Percentiles rank a stretch among this genome's conserved stretches.
These are phyloP conservation scores for Pterostichus niger DNA, from an alignment of 2,888 invertebrate species.

Conservation along the genomic window DNA sequence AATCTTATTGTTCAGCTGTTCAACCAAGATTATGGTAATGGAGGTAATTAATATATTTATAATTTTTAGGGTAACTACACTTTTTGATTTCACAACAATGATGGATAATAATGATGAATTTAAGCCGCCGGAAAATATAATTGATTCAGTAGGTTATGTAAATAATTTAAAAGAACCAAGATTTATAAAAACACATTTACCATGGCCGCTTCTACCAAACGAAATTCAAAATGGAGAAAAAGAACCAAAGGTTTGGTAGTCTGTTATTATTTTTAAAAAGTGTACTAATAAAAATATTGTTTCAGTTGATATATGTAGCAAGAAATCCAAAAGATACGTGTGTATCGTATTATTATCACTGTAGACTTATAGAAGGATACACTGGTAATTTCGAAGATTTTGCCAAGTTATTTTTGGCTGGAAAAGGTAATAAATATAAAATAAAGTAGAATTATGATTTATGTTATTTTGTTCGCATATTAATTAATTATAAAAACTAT, in stretches of 20 bases:
- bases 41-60: no score
- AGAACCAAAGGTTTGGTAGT: constrained; percentile 73
- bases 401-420: constrained; percentile 81
- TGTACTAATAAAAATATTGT: constrained; percentile 70
- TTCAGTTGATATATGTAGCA: constrained; percentile 84
- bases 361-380: constrained; percentile 80
- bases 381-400: constrained; percentile 80
- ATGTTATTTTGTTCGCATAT: neutral
- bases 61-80: constrained; percentile 41
- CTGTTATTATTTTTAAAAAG: neutral
- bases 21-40: no score
- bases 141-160: constrained; percentile 70
- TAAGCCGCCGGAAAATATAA: constrained; percentile 26
- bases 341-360: constrained; percentile 85
- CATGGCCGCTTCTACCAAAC: constrained; percentile 80
- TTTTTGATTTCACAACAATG: constrained; percentile 60
- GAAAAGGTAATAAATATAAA: constrained; percentile 77
- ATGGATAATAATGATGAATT: constrained; percentile 53
- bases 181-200: constrained; percentile 84
- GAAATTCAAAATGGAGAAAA: constrained; percentile 75
- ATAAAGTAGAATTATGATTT: neutral
- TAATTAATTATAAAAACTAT: no score
- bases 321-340: constrained; percentile 87
- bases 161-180: constrained; percentile 78
- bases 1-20: no score